A percentile compares a stretch with the other conserved stretches of the same genome.
phyloP scores from a whole-genome alignment of 2,797 vertebrate species.

The Hozukius guyotensis region DNA sequence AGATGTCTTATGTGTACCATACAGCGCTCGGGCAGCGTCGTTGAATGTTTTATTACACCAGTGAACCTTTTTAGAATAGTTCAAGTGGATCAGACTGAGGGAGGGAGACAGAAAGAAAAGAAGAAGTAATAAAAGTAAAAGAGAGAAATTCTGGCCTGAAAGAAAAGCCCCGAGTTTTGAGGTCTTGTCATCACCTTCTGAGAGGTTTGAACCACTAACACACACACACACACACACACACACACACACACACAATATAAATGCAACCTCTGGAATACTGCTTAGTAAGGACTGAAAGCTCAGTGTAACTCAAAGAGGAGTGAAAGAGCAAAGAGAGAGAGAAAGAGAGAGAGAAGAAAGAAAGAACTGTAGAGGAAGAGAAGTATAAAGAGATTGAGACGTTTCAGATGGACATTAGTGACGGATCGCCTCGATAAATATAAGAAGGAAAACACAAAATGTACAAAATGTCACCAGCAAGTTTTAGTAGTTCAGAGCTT shows the following conservation, averaged over 20 bases:
- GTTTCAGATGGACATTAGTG: slow-evolving; percentile 1
- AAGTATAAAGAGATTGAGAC: not conserved
- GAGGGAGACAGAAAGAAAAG: not conserved
- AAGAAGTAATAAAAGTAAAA: slow-evolving; percentile 49
- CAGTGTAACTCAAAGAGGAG: slow-evolving; percentile 36
- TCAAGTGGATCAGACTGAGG: not conserved
- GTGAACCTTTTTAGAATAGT: slow-evolving; percentile 8
- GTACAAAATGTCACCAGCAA: not conserved
- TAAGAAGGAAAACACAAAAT: not conserved
- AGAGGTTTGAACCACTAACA: slow-evolving; percentile 58
- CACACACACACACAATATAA: slow-evolving; percentile 15
- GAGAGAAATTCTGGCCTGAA: slow-evolving; percentile 55
- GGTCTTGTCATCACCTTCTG: slow-evolving; percentile 71
- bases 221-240: slow-evolving; percentile 47
- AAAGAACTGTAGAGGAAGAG: not conserved
- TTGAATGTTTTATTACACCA: not conserved
- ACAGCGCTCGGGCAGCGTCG: not conserved
- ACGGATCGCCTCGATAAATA: not conserved
- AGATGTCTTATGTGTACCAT: not conserved
- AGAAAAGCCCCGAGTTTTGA: slow-evolving; percentile 58
- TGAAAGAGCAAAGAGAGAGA: slow-evolving; percentile 2
- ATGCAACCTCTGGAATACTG: slow-evolving; percentile 69
- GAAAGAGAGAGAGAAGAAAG: not conserved
- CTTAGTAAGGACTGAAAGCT: slow-evolving; percentile 59
- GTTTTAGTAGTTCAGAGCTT: not conserved